These are phyloP conservation scores for Venustaconcha ellipsiformis DNA, from an alignment of 1,140 invertebrate genomes.

Conservation along the genomic window DNA sequence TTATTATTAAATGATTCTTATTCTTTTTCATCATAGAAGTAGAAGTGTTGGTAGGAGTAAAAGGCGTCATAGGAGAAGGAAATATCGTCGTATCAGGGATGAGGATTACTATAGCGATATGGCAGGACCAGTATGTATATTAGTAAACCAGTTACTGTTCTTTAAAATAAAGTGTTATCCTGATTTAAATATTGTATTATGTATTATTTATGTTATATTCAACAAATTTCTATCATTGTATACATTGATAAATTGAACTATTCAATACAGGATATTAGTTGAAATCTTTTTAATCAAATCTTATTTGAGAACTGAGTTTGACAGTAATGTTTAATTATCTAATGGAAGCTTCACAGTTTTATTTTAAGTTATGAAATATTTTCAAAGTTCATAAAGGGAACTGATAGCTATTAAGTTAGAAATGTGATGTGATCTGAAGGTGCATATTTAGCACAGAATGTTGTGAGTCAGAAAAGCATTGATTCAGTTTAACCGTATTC, in stretches of 20 bases:
- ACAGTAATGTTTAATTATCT: too few species aligned
- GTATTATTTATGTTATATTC: background rate
- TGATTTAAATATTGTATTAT: background rate
- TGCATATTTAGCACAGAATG: too few species aligned
- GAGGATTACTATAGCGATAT: constrained; percentile 29
- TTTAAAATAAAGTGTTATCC: background rate
- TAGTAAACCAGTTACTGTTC: background rate
- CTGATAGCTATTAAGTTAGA: too few species aligned
- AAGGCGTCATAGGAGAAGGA: constrained; percentile 18
- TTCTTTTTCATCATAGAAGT: constrained; percentile 19
- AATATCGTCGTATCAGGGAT: constrained; percentile 27
- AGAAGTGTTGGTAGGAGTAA: constrained; percentile 32
- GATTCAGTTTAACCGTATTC: too few species aligned
- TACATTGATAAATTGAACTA: background rate
- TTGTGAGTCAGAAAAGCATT: too few species aligned
- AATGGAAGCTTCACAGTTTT: too few species aligned
- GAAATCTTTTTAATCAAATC: too few species aligned
- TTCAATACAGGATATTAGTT: background rate
- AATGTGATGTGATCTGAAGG: too few species aligned
- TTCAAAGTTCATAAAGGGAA: too few species aligned
- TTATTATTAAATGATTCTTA: background rate
- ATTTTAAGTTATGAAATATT: too few species aligned
- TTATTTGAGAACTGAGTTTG: too few species aligned
- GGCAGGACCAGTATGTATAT: background rate
- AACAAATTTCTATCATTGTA: background rate